phyloP scores from a whole-genome alignment of 2,797 vertebrate species.

The Gymnocypris eckloni region DNA sequence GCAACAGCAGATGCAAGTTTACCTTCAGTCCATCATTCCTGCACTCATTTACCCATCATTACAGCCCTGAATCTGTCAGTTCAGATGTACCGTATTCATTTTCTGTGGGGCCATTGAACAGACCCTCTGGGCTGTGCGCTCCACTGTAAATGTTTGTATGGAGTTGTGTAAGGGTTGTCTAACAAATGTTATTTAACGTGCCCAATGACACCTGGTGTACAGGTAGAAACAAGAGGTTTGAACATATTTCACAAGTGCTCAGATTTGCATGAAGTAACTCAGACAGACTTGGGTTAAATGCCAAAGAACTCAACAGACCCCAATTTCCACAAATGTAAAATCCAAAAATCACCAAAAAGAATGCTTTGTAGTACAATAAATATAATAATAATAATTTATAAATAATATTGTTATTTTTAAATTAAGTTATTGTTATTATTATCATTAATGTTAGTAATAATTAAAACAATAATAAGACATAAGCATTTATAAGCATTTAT shows the following conservation, averaged over 20 bases:
- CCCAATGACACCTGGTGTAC: neutral
- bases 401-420: neutral
- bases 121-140: neutral
- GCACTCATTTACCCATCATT: conserved; percentile 29
- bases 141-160: neutral
- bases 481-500: too few relatives aligned
- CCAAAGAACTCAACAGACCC: neutral
- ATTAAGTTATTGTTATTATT: neutral
- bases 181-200: conserved; percentile 27
- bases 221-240: neutral
- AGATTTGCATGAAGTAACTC: neutral
- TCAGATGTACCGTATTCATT: conserved; percentile 32
- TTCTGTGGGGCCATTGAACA: neutral
- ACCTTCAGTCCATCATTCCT: conserved; percentile 43
- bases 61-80: conserved; percentile 33
- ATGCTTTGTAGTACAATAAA: neutral
- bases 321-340: neutral
- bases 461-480: too few relatives aligned
- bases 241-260: neutral
- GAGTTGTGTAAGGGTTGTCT: conserved; percentile 28
- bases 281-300: neutral
- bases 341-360: neutral
- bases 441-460: too few relatives aligned
- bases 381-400: neutral
- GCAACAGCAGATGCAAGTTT: conserved; percentile 31